Conservation (phyloP, 2,113 vertebrate species). For the Recurvirostra avosetta region DNA sequence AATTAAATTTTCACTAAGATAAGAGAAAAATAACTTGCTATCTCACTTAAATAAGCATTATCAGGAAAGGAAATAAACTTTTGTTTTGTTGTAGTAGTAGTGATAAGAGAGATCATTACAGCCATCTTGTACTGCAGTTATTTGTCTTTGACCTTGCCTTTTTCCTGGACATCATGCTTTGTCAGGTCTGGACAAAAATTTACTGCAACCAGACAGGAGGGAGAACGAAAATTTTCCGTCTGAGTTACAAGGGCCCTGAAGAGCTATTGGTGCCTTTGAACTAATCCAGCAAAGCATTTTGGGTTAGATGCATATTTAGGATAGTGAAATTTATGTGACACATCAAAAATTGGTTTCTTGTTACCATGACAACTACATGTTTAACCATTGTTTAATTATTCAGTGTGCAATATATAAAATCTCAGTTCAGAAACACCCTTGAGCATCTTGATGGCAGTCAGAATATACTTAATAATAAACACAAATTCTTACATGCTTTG, state of each 20-base stretch:
- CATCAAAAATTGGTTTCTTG: neutral
- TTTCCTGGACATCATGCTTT: neutral
- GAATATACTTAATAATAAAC: neutral
- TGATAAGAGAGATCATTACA: neutral
- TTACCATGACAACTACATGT: neutral
- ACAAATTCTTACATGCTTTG: neutral
- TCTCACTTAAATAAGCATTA: neutral
- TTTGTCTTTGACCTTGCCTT: conserved; percentile 1
- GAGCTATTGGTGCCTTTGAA: neutral
- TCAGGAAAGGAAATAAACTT: neutral
- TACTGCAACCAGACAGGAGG: neutral
- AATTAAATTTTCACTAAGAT: neutral
- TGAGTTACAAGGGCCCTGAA: neutral
- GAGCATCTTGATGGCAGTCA: neutral
- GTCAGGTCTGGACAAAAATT: neutral
- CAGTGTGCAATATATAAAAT: neutral
- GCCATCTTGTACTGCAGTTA: neutral
- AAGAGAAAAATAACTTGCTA: neutral
- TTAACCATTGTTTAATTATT: neutral
- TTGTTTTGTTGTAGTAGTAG: neutral
- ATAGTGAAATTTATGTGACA: neutral
- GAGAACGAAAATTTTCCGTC: neutral
- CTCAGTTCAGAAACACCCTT: neutral
- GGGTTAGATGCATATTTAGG: neutral
- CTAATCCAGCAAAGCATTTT: neutral